These are phyloP conservation scores for Barbus barbus DNA, from an alignment of 2,113 vertebrate species.

Conservation along the genomic window DNA sequence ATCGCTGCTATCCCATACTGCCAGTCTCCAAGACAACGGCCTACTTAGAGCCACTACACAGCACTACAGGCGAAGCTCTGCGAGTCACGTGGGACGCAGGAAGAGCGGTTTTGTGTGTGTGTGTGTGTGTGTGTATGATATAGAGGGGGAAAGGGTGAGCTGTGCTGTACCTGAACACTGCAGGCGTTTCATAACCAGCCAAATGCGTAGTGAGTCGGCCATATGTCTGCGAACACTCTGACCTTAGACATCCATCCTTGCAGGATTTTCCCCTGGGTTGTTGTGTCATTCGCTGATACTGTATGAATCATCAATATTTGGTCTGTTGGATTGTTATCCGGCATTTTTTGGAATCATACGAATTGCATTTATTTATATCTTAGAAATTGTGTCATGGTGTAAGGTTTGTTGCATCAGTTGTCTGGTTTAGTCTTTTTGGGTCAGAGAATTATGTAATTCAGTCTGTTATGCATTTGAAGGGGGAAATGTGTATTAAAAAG, in stretches of 20 bases:
- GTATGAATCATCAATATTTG: background rate
- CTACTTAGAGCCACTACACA: slow-evolving; percentile 63
- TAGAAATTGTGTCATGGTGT: background rate
- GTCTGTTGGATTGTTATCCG: background rate
- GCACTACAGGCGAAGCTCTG: slow-evolving; percentile 3
- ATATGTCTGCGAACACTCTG: slow-evolving; percentile 18
- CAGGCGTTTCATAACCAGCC: slow-evolving; percentile 20
- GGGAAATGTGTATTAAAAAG: background rate
- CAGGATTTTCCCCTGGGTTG: background rate
- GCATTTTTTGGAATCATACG: background rate
- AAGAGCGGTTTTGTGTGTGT: background rate
- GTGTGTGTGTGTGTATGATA: background rate
- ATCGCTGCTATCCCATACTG: slow-evolving; percentile 55
- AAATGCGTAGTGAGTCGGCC: background rate
- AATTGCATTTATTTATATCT: background rate
- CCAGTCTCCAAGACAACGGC: slow-evolving; percentile 71
- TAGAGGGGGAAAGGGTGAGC: background rate
- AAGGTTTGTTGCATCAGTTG: background rate
- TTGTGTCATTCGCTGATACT: background rate
- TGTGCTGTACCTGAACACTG: too few species aligned
- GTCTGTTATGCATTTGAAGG: background rate
- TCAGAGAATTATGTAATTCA: background rate
- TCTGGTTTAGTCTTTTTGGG: background rate
- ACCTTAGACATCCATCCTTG: slow-evolving; percentile 2
- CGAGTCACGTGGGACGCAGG: background rate